Conservation (phyloP, 92 coral and sea anemone species). For the Phenganax stokvisi region DNA sequence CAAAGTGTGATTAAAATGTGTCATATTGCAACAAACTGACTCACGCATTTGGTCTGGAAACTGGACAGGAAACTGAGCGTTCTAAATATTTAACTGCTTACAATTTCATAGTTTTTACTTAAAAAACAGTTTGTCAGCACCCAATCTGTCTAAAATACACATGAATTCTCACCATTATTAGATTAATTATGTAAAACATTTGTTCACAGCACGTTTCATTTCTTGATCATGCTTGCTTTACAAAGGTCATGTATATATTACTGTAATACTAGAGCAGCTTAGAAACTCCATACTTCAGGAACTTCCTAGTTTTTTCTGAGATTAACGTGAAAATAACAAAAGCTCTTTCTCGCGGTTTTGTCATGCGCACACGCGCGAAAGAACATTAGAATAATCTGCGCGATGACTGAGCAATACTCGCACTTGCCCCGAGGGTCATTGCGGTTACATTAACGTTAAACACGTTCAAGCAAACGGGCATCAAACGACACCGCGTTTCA, state of each 20-base stretch:
- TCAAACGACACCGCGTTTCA: constrained; percentile 13
- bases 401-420: constrained; percentile 10
- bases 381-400: constrained; percentile 5
- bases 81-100: no score
- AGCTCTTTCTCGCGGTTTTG: constrained; percentile 2
- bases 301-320: neutral
- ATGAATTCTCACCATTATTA: no score
- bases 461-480: neutral
- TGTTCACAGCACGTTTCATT: neutral
- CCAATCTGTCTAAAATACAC: neutral
- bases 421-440: constrained; percentile 1
- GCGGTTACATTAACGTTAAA: constrained; percentile 4
- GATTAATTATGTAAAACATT: neutral
- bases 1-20: neutral
- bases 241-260: no score
- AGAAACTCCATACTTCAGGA: neutral
- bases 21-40: neutral
- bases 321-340: neutral
- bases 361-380: neutral
- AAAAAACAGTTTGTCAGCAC: neutral
- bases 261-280: no score
- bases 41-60: neutral
- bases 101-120: neutral
- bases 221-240: no score
- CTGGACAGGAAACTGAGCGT: neutral